Conservation (phyloP, 1,140 invertebrate genomes). For the Lordiphosa mommai region DNA sequence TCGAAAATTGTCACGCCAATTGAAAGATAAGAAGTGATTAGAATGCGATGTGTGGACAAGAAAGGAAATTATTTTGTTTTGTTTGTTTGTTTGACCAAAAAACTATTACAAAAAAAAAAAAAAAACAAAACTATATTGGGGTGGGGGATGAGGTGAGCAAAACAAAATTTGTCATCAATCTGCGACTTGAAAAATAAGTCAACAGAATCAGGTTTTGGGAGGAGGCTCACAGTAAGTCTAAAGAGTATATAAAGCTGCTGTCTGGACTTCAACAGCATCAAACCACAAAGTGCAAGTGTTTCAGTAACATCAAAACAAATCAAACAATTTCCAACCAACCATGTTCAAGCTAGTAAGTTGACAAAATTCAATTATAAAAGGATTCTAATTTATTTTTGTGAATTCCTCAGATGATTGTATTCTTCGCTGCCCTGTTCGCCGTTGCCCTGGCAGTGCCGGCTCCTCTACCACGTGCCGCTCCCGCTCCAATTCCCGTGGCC, state of each 20-base stretch:
- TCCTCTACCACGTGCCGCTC: constrained; percentile 45
- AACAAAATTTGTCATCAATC: constrained; percentile 48
- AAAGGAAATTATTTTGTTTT: constrained; percentile 34
- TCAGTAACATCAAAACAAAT: constrained; percentile 41
- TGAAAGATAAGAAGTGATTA: constrained; percentile 59
- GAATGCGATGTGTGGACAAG: constrained; percentile 33
- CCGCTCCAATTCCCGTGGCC: constrained; percentile 52
- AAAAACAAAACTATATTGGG: too few species aligned
- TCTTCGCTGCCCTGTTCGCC: constrained; percentile 70
- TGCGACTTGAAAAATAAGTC: constrained; percentile 63
- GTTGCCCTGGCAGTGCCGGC: constrained; percentile 53
- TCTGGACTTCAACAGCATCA: constrained; percentile 38
- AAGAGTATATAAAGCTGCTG: constrained; percentile 54
- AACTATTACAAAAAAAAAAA: constrained; percentile 45
- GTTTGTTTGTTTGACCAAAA: constrained; percentile 21
- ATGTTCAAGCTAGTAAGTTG: constrained; percentile 77
- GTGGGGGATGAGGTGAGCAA: constrained; percentile 30
- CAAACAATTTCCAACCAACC: constrained; percentile 37
- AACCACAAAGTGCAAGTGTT: constrained; percentile 51
- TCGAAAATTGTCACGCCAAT: constrained; percentile 24
- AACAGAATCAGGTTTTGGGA: constrained; percentile 31
- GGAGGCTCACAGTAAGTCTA: background rate
- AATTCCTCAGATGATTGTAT: constrained; percentile 46
- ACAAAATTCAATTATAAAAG: constrained; percentile 1
- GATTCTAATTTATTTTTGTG: background rate